Evolutionary conservation across 2,888 invertebrate species (phyloP), one percentile per base, ranked within the genome.

Genomic region (Anthoptus insignis): DNA sequence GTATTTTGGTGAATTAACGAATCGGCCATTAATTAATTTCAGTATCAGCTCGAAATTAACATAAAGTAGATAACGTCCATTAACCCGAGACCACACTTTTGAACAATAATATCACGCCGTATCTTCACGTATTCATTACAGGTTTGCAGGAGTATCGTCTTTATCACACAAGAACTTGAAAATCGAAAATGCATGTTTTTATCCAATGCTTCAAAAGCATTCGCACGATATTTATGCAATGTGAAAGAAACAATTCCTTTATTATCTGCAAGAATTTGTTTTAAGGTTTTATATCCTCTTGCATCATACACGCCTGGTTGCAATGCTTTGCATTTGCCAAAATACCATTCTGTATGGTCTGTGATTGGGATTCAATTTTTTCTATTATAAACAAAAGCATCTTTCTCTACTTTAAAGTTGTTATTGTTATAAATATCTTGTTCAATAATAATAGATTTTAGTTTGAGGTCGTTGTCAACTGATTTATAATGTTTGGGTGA

Each of bases 21-120:
- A 80, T 82, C 87, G 87, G 87, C 84, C 87, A 82, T 81, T 73
- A 65, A 81, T 77, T 82, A 86, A 81, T 82, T 74, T 75, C 76
- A 83, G 80, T 84, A 84, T 85, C 81, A 86, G 83, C 84, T 86
- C 86, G 75, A 86, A 86, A 89, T 92, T 91, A 92, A 91, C 91
- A 88, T 76, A 75, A 78, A 74, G 87, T 91, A 91, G 88, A 78
- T 89, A 88, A 89, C 80, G 88, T 84, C 76, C 80, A 91, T 92
- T 93, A 93, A 93, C 92, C 82, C 78, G 93, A 93, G 93, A 93
- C 93, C 93, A 93, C 92, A 93, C 83, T 83, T 88, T 83, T 83
- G 82, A 83, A 60, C 69, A 57, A 70, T 72, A 67, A 68, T 61
- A 64, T 69, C 59, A 69, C 71, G 85, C 83, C 87, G 87, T 88